These are phyloP conservation scores for Glossosoma conforme DNA, from an alignment of 1,140 invertebrate species.

Conservation along the genomic window DNA sequence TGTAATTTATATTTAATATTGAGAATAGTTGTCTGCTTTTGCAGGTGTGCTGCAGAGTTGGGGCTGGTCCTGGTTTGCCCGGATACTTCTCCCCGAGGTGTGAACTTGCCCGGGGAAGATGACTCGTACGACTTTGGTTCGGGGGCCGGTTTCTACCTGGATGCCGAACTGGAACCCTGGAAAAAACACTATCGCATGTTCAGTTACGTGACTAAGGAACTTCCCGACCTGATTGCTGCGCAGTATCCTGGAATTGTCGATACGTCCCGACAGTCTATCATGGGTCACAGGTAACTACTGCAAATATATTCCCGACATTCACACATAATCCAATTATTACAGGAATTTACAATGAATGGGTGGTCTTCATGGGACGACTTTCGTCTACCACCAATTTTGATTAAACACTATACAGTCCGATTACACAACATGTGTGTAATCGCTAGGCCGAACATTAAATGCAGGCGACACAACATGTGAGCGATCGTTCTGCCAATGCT, in stretches of 20 bases:
- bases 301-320: too few relatives aligned
- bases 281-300: constrained; percentile 79
- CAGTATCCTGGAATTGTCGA: constrained; percentile 42
- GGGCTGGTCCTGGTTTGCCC: constrained; percentile 84
- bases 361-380: too few relatives aligned
- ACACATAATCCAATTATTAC: too few relatives aligned
- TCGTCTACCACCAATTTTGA: too few relatives aligned
- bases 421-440: too few relatives aligned
- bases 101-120: constrained; percentile 84
- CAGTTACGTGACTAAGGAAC: constrained; percentile 90
- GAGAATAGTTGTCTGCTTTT: too few relatives aligned
- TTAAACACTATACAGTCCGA: too few relatives aligned
- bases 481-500: too few relatives aligned
- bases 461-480: too few relatives aligned
- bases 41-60: constrained; percentile 69
- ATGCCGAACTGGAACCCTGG: constrained; percentile 90
- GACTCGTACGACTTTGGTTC: constrained; percentile 92
- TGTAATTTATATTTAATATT: background rate
- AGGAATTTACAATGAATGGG: too few relatives aligned
- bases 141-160: constrained; percentile 94
- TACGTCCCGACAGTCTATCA: constrained; percentile 66
- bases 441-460: too few relatives aligned
- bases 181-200: constrained; percentile 94
- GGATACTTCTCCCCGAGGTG: constrained; percentile 92
- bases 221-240: constrained; percentile 69